Conservation (phyloP, 2,888 invertebrate genomes). For the Lasioglossum calceatum region DNA sequence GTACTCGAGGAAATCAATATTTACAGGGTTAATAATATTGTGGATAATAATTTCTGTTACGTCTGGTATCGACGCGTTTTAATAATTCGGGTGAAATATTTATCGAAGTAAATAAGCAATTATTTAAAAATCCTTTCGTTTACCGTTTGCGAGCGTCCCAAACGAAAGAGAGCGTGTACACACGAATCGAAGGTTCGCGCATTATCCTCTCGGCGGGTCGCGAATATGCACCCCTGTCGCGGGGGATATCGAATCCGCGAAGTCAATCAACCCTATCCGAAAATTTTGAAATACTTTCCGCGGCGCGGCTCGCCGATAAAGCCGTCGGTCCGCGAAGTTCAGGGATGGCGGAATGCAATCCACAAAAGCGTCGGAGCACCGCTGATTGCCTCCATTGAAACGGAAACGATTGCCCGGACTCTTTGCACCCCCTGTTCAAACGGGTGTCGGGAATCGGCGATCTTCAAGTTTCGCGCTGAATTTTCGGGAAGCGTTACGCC, state of each 20-base stretch:
- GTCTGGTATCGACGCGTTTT: not conserved
- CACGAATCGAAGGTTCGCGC: not conserved
- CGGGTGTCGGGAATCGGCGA: conserved; percentile 12
- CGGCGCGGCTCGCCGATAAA: conserved; percentile 15
- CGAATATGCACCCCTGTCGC: not conserved
- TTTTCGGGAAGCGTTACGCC: conserved; percentile 13
- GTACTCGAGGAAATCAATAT: not conserved
- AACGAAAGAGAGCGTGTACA: not conserved
- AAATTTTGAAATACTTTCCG: conserved; percentile 1
- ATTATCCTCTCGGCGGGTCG: not conserved
- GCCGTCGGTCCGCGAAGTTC: conserved; percentile 36
- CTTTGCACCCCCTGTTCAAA: conserved; percentile 1
- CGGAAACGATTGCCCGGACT: conserved; percentile 39
- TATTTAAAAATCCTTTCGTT: not conserved
- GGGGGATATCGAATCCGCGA: not conserved
- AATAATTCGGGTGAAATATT: not conserved
- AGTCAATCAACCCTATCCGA: not conserved
- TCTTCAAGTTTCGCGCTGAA: conserved; percentile 21
- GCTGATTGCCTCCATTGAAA: conserved; percentile 46
- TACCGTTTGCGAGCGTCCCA: not conserved
- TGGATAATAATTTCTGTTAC: not conserved
- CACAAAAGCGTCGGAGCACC: conserved; percentile 13
- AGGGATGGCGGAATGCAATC: not conserved
- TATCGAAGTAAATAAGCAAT: not conserved
- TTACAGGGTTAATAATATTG: not conserved